Conservation (phyloP, 2,888 invertebrate species). For the Epinotia demarniana region DNA sequence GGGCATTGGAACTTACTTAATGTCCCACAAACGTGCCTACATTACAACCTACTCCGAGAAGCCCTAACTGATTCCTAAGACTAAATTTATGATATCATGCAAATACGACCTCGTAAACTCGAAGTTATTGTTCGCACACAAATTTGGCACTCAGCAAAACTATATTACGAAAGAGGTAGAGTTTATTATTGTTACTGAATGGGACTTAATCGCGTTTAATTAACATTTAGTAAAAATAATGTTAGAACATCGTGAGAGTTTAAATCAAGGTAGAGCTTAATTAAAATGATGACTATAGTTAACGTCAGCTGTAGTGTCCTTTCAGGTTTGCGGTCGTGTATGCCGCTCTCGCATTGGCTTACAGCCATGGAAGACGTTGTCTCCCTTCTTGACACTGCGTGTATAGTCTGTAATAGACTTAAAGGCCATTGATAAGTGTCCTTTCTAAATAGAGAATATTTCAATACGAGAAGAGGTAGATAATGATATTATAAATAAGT, state of each 20-base stretch:
- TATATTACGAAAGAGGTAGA: constrained; percentile 35
- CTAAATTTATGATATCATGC: constrained; percentile 38
- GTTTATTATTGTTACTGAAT: neutral
- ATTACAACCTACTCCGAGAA: neutral
- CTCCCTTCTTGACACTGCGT: no score
- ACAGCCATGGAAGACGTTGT: no score
- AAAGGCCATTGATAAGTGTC: no score
- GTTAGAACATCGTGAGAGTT: no score
- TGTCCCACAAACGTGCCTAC: constrained; percentile 10
- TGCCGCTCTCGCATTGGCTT: no score
- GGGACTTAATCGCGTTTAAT: no score
- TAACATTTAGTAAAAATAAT: no score
- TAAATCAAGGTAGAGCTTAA: neutral
- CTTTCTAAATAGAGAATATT: neutral
- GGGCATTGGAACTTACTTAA: neutral
- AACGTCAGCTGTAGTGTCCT: neutral
- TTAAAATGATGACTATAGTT: neutral
- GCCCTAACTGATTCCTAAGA: constrained; percentile 18
- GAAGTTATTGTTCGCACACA: constrained; percentile 37
- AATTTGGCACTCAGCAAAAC: constrained; percentile 28
- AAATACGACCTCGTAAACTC: constrained; percentile 39
- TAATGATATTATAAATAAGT: no score
- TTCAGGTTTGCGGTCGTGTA: no score
- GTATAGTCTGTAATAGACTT: no score
- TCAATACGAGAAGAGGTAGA: no score